Base-by-base conservation (phyloP, 2,888 invertebrate species). In the Diachrysia chrysitis region DNA sequence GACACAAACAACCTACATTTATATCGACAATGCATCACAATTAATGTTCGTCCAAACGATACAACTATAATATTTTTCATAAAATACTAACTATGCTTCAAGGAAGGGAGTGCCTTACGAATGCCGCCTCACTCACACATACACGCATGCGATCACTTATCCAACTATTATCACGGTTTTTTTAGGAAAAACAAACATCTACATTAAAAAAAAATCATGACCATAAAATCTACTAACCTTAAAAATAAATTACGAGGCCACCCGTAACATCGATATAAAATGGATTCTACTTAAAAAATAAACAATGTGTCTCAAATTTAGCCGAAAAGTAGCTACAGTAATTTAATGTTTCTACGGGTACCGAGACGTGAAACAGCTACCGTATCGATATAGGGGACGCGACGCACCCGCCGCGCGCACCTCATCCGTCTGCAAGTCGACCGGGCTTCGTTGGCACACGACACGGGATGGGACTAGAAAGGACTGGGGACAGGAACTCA, bases 131-230 rank as follows among this genome's bases (percentile, higher is more conserved):
- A 85, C 87, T 85, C 92, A 90, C 90, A 83, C 92, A 87, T 88
- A 82, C 91, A 88, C 77, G 84, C 93, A 90, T 83, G 87, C 91
- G 85, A 87, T 85, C 88, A 92, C 94, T 93, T 95, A 94, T 89
- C 89, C 87, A 93, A 91, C 95, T 95, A 95, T 93, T 95, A 95
- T 95, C 95, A 95, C 95, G 92, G 94, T 94, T 94, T 86, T 91
- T 90, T 93, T 89, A 90, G 89, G 90, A 91, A 91, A 75, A 93
- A 91, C 88, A 88, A 91, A 90, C 84, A 88, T 90, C 90, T 89
- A 93, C 89, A 92, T 87, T 90, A 88, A 90, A 79, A 83, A 88
- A 90, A 92, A 90, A 91, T 90, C 89, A 89, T 89, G 90, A 90
- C 88, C 86, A 92, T 91, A 92, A 92, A 92, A 91, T 92, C 92